Evolutionary conservation across 2,113 vertebrate species (phyloP).

Genomic region (Glaucomys volans): DNA sequence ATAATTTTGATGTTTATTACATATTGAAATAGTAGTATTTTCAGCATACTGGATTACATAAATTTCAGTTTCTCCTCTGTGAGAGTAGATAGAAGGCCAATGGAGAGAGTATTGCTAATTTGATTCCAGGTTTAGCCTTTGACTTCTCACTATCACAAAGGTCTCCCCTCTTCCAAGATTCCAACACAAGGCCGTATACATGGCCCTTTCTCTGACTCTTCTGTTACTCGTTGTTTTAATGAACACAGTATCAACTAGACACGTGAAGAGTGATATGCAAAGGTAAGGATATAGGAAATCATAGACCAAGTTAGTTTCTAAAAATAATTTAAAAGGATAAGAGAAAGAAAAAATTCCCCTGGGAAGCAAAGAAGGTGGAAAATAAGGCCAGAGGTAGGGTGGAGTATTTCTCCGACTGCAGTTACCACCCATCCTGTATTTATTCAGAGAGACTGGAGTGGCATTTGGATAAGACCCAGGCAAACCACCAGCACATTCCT

Average conservation of each 20-base stretch:
- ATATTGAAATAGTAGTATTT: background rate
- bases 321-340: constrained; percentile 20
- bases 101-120: background rate
- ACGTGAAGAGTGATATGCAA: background rate
- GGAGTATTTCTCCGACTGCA: constrained; percentile 4
- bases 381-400: constrained; percentile 14
- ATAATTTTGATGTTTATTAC: background rate
- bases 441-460: constrained; percentile 57
- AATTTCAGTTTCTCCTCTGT: background rate
- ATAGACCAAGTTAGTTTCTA: background rate
- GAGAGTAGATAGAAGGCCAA: background rate
- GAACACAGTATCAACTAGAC: background rate
- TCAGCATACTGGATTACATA: background rate
- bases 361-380: constrained; percentile 28
- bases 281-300: background rate
- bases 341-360: background rate
- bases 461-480: constrained; percentile 69
- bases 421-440: constrained; percentile 74
- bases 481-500: constrained; percentile 69
- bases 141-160: background rate
- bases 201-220: background rate
- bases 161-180: background rate
- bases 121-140: background rate
- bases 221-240: background rate
- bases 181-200: background rate